A percentile compares a stretch with the other conserved stretches of the same genome.
phyloP scores from a whole-genome alignment of 1,140 invertebrate genomes.

The Habropoda laboriosa region DNA sequence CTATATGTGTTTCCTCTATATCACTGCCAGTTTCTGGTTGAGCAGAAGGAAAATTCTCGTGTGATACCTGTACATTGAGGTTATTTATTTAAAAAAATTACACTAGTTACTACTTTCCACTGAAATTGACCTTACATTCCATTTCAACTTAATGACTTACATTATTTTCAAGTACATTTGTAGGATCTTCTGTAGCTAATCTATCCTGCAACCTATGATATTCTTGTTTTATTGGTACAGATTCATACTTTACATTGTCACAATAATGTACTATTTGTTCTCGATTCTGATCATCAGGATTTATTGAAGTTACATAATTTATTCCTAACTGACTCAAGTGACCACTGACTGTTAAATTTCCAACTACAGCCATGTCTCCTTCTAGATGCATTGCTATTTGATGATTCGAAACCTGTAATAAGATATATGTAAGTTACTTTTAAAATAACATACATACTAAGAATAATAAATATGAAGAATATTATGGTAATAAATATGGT shows the following conservation, averaged over 20 bases:
- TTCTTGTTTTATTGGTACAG: conserved; percentile 72
- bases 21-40: conserved; percentile 53
- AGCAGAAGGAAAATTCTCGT: conserved; percentile 49
- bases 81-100: neutral
- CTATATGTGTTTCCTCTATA: conserved; percentile 54
- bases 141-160: conserved; percentile 56
- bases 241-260: conserved; percentile 74
- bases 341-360: conserved; percentile 73
- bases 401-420: conserved; percentile 75
- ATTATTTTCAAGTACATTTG: conserved; percentile 67
- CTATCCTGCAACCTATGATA: conserved; percentile 73
- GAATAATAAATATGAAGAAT: neutral
- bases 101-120: neutral
- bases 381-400: conserved; percentile 78
- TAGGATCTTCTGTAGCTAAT: conserved; percentile 61
- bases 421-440: neutral
- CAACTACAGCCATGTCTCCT: conserved; percentile 78
- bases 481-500: conserved; percentile 29
- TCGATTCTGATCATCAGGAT: conserved; percentile 67
- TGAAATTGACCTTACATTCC: neutral
- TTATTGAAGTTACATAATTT: conserved; percentile 79
- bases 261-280: conserved; percentile 77
- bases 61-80: conserved; percentile 51
- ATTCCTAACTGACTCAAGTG: conserved; percentile 77
- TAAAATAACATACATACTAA: neutral